A percentile compares a stretch with the other conserved stretches of the same genome.
Conservation (phyloP, 2,888 invertebrate species). For the Drosophila recens region DNA sequence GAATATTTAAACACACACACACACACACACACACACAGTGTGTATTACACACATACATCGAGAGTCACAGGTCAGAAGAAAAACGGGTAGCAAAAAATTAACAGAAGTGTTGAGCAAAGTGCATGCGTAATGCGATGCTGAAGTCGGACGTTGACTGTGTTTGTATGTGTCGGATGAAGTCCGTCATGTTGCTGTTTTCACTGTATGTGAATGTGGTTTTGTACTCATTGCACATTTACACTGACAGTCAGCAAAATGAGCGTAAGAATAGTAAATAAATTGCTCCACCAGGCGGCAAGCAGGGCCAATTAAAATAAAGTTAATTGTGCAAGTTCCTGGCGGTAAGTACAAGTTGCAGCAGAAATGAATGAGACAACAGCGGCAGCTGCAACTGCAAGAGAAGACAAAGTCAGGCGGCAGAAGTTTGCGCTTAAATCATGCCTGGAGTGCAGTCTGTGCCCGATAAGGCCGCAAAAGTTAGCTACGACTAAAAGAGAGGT, state of each 20-base stretch:
- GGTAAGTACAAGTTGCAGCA: slow-evolving; percentile 49
- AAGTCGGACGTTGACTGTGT: slow-evolving; percentile 27
- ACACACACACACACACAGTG: not conserved
- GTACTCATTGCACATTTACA: slow-evolving; percentile 41
- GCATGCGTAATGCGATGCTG: slow-evolving; percentile 72
- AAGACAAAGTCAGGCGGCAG: slow-evolving; percentile 51
- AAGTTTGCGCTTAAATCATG: slow-evolving; percentile 72
- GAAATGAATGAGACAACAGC: not conserved
- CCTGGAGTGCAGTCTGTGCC: slow-evolving; percentile 65
- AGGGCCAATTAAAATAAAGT: slow-evolving; percentile 67
- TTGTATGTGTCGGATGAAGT: slow-evolving; percentile 34
- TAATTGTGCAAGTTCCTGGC: slow-evolving; percentile 63
- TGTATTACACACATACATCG: not conserved
- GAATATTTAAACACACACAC: slow-evolving; percentile 62
- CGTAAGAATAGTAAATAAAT: slow-evolving; percentile 69
- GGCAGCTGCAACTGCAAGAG: slow-evolving; percentile 24
- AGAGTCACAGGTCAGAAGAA: slow-evolving; percentile 17
- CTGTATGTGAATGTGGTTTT: slow-evolving; percentile 20
- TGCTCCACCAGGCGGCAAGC: slow-evolving; percentile 39
- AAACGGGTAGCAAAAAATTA: slow-evolving; percentile 69
- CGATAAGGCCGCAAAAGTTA: slow-evolving; percentile 68
- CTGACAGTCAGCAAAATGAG: slow-evolving; percentile 62
- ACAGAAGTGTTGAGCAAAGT: slow-evolving; percentile 81
- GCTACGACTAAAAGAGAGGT: slow-evolving; percentile 21
- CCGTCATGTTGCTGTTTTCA: slow-evolving; percentile 43